Base-by-base conservation (phyloP, 2,113 vertebrate genomes). In the Phaethornis superciliosus region DNA sequence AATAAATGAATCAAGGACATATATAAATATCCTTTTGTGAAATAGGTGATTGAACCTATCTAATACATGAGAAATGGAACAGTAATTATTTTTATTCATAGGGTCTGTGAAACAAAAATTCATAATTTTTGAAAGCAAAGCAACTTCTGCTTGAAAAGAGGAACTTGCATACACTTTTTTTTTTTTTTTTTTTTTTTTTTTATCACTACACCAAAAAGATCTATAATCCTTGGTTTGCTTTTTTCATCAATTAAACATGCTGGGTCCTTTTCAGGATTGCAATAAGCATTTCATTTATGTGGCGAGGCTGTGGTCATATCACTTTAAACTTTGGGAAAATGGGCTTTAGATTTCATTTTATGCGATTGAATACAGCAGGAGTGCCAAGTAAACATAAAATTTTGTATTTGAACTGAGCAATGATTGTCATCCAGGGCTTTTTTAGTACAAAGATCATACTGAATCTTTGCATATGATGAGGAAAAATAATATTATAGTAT, bases 311-410 rank as follows among this genome's bases (percentile, higher is more conserved):
- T 51, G 77, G 88, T 64, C 10, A 7, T 56, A 65, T 94, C 21
- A 32, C 63, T 74, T 55, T 78, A 75, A 88, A 95, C 84, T 37
- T 47, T 42, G 60, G 15, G 46, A 64, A 47, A 95, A 88, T 65
- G 77, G 72, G 46, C 27, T 92, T 95, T 95, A 86, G 86, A 93
- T 94, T 89, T 37, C 79, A 88, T 91, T 84, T 91, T 71, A 40
- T 12, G 3, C 65, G 37, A 70, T 7, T 69, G 12, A 71, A 26
- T 59, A 77, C 30, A 83, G 58, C 26, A 55, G 55, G 65, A 74
- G 18, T n/a, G 7, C n/a, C 90, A 81, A 65, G 46, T 47, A 95
- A 95, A 90, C 22, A 59, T 93, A 65, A 55, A 4, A 49, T 60
- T 96, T 47, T 81, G 44, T 67, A 54, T 91, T 59, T 85, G 12